Percentiles rank a stretch among this genome's conserved stretches.
Conservation (phyloP, 2,113 vertebrate species). For the Urocitellus parryii region DNA sequence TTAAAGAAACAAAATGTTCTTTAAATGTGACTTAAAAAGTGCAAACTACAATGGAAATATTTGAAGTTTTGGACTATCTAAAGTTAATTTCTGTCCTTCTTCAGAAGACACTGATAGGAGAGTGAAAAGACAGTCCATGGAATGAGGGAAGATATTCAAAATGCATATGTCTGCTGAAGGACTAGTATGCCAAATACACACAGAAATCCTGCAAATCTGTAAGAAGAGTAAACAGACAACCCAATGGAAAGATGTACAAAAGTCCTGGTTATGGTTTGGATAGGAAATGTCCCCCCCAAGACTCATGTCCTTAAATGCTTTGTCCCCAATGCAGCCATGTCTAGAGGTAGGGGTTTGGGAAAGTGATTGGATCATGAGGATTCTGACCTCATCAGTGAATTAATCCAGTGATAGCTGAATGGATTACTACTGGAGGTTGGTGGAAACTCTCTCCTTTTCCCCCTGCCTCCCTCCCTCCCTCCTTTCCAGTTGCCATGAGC, state of each 20-base stretch:
- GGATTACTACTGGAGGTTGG: too few species aligned
- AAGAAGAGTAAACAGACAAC: neutral
- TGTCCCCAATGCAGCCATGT: too few species aligned
- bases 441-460: too few species aligned
- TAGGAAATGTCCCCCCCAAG: too few species aligned
- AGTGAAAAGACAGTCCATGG: too few species aligned
- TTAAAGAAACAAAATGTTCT: neutral
- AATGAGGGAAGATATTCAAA: neutral
- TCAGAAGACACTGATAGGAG: neutral
- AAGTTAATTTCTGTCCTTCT: neutral
- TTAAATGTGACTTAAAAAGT: conserved; percentile 24
- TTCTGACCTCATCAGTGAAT: too few species aligned
- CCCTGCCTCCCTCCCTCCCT: too few species aligned
- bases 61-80: neutral
- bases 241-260: neutral
- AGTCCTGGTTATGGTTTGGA: neutral
- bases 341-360: too few species aligned
- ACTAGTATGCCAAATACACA: neutral
- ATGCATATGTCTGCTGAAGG: neutral
- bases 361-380: too few species aligned
- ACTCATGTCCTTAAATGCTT: too few species aligned
- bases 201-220: neutral
- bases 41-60: neutral
- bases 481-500: too few species aligned
- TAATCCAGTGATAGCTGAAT: too few species aligned